Evolutionary conservation across 1,140 invertebrate species (phyloP), one percentile per base, ranked within the genome.

Genomic region (Euschistus heros): DNA sequence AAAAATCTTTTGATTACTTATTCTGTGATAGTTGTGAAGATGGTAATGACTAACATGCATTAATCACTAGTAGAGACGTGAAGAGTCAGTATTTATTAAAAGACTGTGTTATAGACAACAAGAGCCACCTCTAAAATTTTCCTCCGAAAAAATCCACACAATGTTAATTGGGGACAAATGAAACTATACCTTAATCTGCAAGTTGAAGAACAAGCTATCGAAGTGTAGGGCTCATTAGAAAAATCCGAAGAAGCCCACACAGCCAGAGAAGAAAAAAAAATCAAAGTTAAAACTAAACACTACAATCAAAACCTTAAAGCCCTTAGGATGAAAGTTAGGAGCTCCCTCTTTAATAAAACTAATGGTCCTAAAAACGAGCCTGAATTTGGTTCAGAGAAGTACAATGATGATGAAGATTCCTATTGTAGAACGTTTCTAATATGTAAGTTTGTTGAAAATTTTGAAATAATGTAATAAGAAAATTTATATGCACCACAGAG

Each of bases 11-110:
- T 77, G 82, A 86, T 73, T 81, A 86, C 72, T 72, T 79, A 57
- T 86, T 93, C 24, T 98, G 95, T 78, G 92, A 98, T 78, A 76
- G 77, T 24, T 98, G 95, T 83, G 87, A 37, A 46, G 62, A 57
- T 50, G 63, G 50, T 27, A 17, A 92, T 64, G 87, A 82, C 5
- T 87, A 86, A 67, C 91, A 97, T 75, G 78, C 82, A 26, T 77
- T 98, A 10, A 91, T 98, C 13, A 93, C 94, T 18, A 89, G 88
- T 78, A 96, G 94, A 7, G 92, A 97, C 76, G 94, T 94, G 0
- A 96, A 96, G 77, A 85, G 84, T 52, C 84, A 87, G 73, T 98
- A 91, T 77, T 75, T 98, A 37, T 79, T 98, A 22, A 93, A 95
- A 76, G 95, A 98, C 78, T 88, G 84, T 72, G 94, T 98, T 80